A percentile compares a stretch with the other conserved stretches of the same genome.
These are phyloP conservation scores for Tenodera sinensis DNA, from an alignment of 2,888 invertebrate genomes.

Conservation along the genomic window DNA sequence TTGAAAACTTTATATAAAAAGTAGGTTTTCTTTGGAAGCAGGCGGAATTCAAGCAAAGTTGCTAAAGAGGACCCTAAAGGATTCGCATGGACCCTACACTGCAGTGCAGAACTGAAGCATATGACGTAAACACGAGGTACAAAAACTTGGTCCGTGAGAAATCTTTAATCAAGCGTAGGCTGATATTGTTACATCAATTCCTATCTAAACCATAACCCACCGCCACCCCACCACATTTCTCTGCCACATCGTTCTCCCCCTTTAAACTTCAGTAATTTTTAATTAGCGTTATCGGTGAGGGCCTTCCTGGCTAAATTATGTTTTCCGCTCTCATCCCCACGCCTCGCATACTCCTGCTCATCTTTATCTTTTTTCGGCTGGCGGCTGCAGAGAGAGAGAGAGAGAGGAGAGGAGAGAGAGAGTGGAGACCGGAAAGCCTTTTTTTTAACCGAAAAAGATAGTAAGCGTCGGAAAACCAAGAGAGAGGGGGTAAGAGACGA, in stretches of 20 bases:
- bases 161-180: constrained; percentile 26
- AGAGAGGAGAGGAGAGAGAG: not conserved
- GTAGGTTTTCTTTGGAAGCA: not conserved
- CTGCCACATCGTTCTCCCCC: constrained; percentile 39
- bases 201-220: not conserved
- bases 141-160: constrained; percentile 3
- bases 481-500: constrained; percentile 12
- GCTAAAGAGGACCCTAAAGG: not conserved
- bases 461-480: not conserved
- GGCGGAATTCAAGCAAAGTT: not conserved
- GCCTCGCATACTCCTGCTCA: constrained; percentile 34
- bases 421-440: constrained; percentile 17
- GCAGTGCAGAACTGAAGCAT: not conserved
- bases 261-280: constrained; percentile 41
- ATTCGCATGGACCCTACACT: not conserved
- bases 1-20: not conserved
- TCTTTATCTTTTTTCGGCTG: constrained; percentile 41
- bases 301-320: constrained; percentile 41
- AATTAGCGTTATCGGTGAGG: constrained; percentile 45
- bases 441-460: constrained; percentile 17
- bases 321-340: constrained; percentile 33
- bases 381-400: not conserved
- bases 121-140: not conserved
- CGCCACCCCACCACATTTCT: constrained; percentile 26
- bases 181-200: constrained; percentile 26